Percentiles rank a stretch among this genome's conserved stretches.
Evolutionary conservation across 2,113 vertebrate species (phyloP).

Genomic region (Campylomormyrus numenius): DNA sequence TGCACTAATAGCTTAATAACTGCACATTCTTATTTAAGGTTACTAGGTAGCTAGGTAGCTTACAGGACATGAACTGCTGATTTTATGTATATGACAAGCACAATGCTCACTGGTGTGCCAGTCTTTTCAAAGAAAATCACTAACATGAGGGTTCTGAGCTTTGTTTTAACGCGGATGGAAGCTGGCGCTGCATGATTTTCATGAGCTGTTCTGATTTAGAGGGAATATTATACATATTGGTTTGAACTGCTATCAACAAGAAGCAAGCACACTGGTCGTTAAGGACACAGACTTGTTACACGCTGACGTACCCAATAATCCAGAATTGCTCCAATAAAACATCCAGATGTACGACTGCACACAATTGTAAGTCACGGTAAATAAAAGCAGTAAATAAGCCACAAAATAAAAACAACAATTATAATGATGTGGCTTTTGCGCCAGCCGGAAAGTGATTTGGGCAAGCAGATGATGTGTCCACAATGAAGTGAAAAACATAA

Average conservation of each 20-base stretch:
- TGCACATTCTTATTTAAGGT: neutral
- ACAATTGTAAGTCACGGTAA: neutral
- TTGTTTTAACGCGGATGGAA: neutral
- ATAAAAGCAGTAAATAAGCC: conserved; percentile 1
- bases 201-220: neutral
- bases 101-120: neutral
- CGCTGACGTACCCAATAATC: neutral
- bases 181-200: neutral
- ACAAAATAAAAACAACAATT: neutral
- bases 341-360: neutral
- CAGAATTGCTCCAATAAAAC: neutral
- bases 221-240: neutral
- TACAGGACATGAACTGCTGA: neutral
- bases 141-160: neutral
- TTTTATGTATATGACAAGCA: neutral
- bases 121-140: neutral
- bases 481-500: neutral
- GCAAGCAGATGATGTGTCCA: neutral
- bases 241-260: neutral
- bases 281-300: neutral
- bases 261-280: neutral
- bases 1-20: neutral
- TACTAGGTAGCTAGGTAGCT: neutral
- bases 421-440: neutral
- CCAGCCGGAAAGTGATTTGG: neutral